phyloP scores from a whole-genome alignment of 64 coral and sea anemone genomes.

The Acropora yongei region DNA sequence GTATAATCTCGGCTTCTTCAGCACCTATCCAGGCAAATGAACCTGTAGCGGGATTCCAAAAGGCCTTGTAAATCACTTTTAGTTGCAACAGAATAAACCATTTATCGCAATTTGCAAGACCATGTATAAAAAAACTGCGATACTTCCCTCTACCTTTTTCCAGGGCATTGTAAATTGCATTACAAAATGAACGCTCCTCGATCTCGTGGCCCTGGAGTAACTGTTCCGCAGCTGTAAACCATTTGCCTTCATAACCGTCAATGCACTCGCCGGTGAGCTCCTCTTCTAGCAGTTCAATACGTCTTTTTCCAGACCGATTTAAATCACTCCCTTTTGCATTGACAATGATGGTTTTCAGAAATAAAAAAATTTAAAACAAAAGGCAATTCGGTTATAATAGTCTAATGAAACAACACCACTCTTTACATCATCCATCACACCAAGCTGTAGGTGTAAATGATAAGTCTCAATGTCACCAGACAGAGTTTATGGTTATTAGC shows the following conservation, averaged over 20 bases:
- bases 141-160: not conserved
- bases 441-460: too few species aligned
- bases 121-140: not conserved
- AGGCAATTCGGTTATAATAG: not conserved
- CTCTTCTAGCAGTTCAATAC: not conserved
- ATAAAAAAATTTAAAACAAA: too few species aligned
- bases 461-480: too few species aligned
- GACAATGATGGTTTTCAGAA: too few species aligned
- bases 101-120: not conserved
- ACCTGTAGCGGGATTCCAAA: not conserved
- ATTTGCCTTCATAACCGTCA: not conserved
- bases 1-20: not conserved
- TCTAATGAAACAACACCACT: not conserved
- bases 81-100: not conserved
- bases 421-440: too few species aligned
- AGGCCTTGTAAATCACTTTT: not conserved
- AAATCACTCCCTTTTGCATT: not conserved
- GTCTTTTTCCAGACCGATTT: not conserved
- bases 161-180: not conserved
- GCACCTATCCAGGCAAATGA: not conserved
- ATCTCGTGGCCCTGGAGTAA: not conserved
- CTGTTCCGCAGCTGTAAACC: not conserved
- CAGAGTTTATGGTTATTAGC: too few species aligned
- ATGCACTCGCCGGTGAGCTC: not conserved
- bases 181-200: not conserved